A percentile compares a stretch with the other conserved stretches of the same genome.
These are phyloP conservation scores for Cheilosia urbana DNA, from an alignment of 2,888 invertebrate species.

Conservation along the genomic window DNA sequence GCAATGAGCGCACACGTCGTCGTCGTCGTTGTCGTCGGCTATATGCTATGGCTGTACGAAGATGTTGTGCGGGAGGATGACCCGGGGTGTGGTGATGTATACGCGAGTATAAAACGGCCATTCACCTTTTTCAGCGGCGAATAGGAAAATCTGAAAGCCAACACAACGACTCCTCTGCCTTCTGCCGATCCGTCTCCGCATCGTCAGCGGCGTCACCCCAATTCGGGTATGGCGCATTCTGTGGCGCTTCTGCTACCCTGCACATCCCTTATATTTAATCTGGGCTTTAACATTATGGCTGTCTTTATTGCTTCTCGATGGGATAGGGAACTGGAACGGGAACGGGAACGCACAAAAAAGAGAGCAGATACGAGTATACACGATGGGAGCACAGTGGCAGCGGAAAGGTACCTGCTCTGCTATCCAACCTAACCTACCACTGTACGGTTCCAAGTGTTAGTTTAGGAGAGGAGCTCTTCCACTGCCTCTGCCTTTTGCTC, in stretches of 20 bases:
- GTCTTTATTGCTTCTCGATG: conserved; percentile 72
- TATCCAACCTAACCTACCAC: too few relatives aligned
- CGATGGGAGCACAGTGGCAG: conserved; percentile 12
- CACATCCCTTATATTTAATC: conserved; percentile 67
- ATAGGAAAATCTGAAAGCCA: conserved; percentile 47
- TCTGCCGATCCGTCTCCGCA: background rate
- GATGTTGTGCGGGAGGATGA: conserved; percentile 42
- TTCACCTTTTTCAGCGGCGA: conserved; percentile 69
- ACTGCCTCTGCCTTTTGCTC: conserved; percentile 1
- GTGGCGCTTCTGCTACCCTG: conserved; percentile 42
- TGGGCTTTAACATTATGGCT: conserved; percentile 69
- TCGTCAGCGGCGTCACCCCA: background rate
- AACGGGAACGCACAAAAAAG: conserved; percentile 59
- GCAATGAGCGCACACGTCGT: conserved; percentile 47
- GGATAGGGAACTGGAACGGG: conserved; percentile 20
- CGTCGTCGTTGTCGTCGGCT: conserved; percentile 13
- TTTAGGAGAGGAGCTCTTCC: conserved; percentile 39
- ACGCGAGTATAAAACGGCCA: conserved; percentile 67
- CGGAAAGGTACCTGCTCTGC: conserved; percentile 1
- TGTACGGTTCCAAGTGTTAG: conserved; percentile 9
- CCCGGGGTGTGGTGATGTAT: conserved; percentile 37
- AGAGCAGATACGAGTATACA: conserved; percentile 4
- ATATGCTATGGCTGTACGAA: conserved; percentile 31
- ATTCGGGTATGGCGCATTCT: conserved; percentile 7
- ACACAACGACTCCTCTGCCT: background rate